phyloP scores from a whole-genome alignment of 2,888 invertebrate genomes.

The Drosophila maculinotata region DNA sequence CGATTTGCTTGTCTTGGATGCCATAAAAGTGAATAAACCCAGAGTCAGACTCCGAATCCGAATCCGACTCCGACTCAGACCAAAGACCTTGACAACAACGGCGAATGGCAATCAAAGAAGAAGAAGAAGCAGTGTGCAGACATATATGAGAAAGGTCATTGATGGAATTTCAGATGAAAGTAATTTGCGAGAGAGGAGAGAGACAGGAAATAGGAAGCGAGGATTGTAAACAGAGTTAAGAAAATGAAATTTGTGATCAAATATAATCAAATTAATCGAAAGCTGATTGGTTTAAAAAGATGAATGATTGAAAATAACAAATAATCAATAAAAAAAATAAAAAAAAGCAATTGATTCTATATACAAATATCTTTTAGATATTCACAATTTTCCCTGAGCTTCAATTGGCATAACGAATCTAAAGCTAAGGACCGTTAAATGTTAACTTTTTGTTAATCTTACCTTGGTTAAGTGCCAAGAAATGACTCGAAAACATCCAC shows the following conservation, averaged over 20 bases:
- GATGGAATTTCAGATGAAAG: constrained; percentile 10
- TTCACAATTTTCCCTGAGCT: background rate
- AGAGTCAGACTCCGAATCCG: constrained; percentile 5
- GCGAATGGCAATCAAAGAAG: constrained; percentile 11
- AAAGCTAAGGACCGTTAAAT: background rate
- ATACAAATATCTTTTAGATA: too few relatives aligned
- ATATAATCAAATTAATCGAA: too few relatives aligned
- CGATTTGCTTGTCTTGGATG: constrained; percentile 41
- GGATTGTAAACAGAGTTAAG: too few relatives aligned
- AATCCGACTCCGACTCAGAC: constrained; percentile 1
- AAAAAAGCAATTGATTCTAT: background rate
- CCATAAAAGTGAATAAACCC: constrained; percentile 63
- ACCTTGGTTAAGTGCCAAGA: constrained; percentile 72
- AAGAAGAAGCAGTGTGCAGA: background rate
- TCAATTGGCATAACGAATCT: constrained; percentile 5
- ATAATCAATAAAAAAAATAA: background rate
- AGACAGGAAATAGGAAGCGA: background rate
- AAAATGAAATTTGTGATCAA: too few relatives aligned
- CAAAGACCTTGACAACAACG: constrained; percentile 62
- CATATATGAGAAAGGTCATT: constrained; percentile 32
- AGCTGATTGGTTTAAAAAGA: too few relatives aligned
- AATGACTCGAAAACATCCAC: constrained; percentile 15
- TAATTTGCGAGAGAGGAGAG: background rate
- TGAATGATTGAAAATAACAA: too few relatives aligned
- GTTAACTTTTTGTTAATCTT: constrained; percentile 26